Percentiles rank a stretch among this genome's conserved stretches.
These are phyloP conservation scores for Hemibagrus wyckioides DNA, from an alignment of 2,113 vertebrate species.

Conservation along the genomic window DNA sequence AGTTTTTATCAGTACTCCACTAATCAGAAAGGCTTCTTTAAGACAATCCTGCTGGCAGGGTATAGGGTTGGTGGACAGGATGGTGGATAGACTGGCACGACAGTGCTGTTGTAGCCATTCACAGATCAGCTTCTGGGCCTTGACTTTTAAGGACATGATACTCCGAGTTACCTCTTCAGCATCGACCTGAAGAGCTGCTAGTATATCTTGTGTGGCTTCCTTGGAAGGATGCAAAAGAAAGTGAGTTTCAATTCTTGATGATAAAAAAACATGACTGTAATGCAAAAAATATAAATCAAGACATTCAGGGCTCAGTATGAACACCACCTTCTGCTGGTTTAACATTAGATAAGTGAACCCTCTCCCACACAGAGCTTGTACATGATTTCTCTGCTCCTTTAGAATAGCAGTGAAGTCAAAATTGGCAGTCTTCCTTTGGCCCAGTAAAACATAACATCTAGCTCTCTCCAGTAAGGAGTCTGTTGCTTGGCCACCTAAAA, in stretches of 20 bases:
- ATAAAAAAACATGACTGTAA: background rate
- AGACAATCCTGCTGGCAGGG: conserved; percentile 64
- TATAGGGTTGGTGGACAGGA: conserved; percentile 50
- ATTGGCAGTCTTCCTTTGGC: conserved; percentile 89
- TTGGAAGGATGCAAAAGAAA: conserved; percentile 55
- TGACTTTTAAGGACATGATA: conserved; percentile 80
- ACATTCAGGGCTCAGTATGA: background rate
- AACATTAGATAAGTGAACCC: conserved; percentile 83
- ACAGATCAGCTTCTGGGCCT: conserved; percentile 72
- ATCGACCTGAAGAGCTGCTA: conserved; percentile 77
- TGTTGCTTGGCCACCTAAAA: conserved; percentile 75
- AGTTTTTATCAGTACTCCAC: conserved; percentile 73
- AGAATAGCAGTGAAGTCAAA: conserved; percentile 86
- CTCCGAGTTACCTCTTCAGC: conserved; percentile 71
- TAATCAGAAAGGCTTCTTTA: conserved; percentile 70
- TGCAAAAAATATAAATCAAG: background rate
- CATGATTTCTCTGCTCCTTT: conserved; percentile 76
- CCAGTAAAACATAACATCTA: conserved; percentile 82
- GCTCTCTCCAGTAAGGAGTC: conserved; percentile 86
- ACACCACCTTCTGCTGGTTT: conserved; percentile 82
- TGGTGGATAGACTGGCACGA: conserved; percentile 67
- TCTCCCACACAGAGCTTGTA: conserved; percentile 84
- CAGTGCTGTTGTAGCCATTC: conserved; percentile 82
- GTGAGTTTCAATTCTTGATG: background rate
- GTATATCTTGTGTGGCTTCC: conserved; percentile 84